Conservation (phyloP, 1,140 invertebrate genomes). For the Drosophila suzukii region DNA sequence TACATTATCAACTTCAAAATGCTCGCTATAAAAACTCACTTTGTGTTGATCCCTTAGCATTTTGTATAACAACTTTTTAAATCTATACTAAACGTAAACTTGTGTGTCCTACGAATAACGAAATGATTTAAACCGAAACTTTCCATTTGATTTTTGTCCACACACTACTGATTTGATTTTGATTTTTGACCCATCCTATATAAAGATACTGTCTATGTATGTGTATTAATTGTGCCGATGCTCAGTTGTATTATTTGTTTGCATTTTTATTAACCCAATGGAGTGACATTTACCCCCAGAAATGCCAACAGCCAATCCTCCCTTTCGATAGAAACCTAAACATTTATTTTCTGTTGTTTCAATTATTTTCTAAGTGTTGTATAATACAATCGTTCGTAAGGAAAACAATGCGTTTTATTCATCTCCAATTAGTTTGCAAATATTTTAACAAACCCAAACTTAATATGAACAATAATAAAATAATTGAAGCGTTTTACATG, state of each 20-base stretch:
- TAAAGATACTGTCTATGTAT: conserved; percentile 46
- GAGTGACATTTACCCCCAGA: conserved; percentile 3
- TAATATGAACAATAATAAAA: conserved; percentile 39
- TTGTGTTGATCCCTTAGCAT: conserved; percentile 65
- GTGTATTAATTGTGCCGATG: conserved; percentile 64
- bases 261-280: conserved; percentile 41
- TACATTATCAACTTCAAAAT: conserved; percentile 40
- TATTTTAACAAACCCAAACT: conserved; percentile 22
- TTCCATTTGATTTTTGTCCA: conserved; percentile 18
- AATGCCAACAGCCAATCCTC: neutral
- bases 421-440: conserved; percentile 50
- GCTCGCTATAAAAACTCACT: conserved; percentile 55
- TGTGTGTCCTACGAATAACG: conserved; percentile 46
- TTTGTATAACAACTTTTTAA: conserved; percentile 59
- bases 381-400: conserved; percentile 60
- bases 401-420: conserved; percentile 57
- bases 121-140: conserved; percentile 19
- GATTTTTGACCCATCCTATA: conserved; percentile 20
- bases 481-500: conserved; percentile 53
- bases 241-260: conserved; percentile 63
- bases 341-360: conserved; percentile 34
- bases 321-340: conserved; percentile 13
- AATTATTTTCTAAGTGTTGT: conserved; percentile 62
- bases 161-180: conserved; percentile 27
- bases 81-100: conserved; percentile 43